Base-by-base conservation (phyloP, 2,797 vertebrate genomes). In the Hydrolagus colliei region DNA sequence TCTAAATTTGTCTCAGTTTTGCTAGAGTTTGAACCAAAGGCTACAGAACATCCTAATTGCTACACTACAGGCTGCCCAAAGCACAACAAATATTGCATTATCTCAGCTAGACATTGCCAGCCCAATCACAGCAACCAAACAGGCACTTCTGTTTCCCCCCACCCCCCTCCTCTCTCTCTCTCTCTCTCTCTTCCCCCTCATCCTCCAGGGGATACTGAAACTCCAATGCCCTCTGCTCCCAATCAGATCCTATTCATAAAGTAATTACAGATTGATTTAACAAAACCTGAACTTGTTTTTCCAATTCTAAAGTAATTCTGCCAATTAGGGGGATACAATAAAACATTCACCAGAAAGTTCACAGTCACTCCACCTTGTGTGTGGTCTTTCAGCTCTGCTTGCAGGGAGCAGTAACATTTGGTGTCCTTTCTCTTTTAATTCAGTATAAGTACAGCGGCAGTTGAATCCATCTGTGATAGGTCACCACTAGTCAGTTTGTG, bases 261-360 rank as follows among this genome's bases (percentile, higher is more conserved):
- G 79, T 84, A 84, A 84, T 84, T 84, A 84, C 79, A 41, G 79
- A 84, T 84, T 84, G 79, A 84, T 84, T 84, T 84, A 84, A 84
- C 79, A 84, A 84, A 84, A 84, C 71, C 79, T 84, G 79, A 84
- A 84, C 79, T 84, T 84, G 79, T 84, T 84, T 84, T 84, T 18
- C 79, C 71, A 71, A 84, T 84, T 84, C 65, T 84, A 71, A 84
- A 84, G 79, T 84, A 84, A 84, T 71, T 84, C 79, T 35, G 9
- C 71, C 79, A 84, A 84, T 84, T 84, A 84, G 62, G 78, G 65
- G 27, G 65, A 52, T 67, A 84, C 65, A 84, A 71, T 84, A 68
- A 84, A 84, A 84, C 79, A 84, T 84, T 84, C 79, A 84, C 32
- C 63, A 82, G 78, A 82, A 82, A 82, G 78, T 82, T 82, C 13